Conservation (phyloP, 2,113 vertebrate species). For the Notarius quadriscutis region DNA sequence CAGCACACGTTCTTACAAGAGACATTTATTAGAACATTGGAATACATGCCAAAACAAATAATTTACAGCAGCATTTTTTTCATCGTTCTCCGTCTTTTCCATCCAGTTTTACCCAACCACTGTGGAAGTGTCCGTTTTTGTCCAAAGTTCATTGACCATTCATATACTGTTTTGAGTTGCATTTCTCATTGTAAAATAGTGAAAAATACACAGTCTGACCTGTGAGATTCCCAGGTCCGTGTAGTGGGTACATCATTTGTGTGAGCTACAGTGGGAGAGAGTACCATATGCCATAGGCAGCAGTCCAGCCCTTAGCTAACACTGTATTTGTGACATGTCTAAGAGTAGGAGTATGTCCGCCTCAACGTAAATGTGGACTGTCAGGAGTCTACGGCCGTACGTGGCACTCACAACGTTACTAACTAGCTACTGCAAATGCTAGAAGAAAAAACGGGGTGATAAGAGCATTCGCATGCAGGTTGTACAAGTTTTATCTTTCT, state of each 20-base stretch:
- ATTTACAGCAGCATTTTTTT: conserved; percentile 88
- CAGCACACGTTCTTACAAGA: conserved; percentile 83
- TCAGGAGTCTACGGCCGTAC: conserved; percentile 77
- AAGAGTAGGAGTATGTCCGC: conserved; percentile 83
- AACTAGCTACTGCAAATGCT: conserved; percentile 76
- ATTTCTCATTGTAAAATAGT: conserved; percentile 53
- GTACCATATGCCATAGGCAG: conserved; percentile 66
- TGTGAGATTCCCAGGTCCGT: conserved; percentile 4
- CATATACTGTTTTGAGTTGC: conserved; percentile 60
- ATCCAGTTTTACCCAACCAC: conserved; percentile 78
- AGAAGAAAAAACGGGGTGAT: conserved; percentile 66
- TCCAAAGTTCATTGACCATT: conserved; percentile 60
- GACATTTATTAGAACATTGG: conserved; percentile 97
- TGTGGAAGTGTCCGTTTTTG: conserved; percentile 65
- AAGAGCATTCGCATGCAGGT: conserved; percentile 85
- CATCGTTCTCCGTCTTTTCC: conserved; percentile 64
- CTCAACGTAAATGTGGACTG: conserved; percentile 74
- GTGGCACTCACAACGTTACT: conserved; percentile 78
- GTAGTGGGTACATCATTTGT: conserved; percentile 60
- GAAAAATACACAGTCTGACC: conserved; percentile 23
- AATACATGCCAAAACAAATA: conserved; percentile 92
- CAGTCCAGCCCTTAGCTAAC: conserved; percentile 53
- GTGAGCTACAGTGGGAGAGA: conserved; percentile 65
- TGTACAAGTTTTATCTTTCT: conserved; percentile 62
- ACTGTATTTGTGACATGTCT: conserved; percentile 73